phyloP scores from a whole-genome alignment of 2,888 invertebrate species.

The Heliconius ismenius region DNA sequence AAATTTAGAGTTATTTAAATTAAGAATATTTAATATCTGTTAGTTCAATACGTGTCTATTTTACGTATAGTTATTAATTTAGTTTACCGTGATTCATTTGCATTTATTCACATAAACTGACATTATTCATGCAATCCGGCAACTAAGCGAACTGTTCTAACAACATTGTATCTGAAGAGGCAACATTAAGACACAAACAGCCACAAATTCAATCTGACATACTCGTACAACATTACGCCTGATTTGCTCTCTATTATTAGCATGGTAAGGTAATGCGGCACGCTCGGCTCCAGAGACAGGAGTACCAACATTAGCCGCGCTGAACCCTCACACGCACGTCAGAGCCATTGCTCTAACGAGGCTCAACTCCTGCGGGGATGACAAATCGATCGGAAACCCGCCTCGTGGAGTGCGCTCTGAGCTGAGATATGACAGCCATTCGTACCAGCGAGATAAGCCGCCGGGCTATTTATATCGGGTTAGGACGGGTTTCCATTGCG shows the following conservation, averaged over 20 bases:
- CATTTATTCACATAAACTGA: neutral
- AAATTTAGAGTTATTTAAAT: too few species aligned
- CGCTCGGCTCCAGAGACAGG: neutral
- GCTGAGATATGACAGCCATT: constrained; percentile 47
- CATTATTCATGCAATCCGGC: neutral
- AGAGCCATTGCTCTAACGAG: constrained; percentile 35
- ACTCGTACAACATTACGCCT: neutral
- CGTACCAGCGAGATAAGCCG: constrained; percentile 45
- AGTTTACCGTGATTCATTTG: neutral
- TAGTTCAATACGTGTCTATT: too few species aligned
- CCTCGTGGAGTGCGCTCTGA: constrained; percentile 41
- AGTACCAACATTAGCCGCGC: constrained; percentile 10
- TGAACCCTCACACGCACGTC: constrained; percentile 28
- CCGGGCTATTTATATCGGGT: constrained; percentile 38
- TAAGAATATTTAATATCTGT: too few species aligned
- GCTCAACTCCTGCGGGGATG: constrained; percentile 43
- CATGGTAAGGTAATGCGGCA: constrained; percentile 17
- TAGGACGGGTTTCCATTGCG: constrained; percentile 21
- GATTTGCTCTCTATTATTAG: constrained; percentile 20
- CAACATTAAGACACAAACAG: neutral
- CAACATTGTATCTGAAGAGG: neutral
- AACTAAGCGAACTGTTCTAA: neutral
- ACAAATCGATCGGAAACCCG: constrained; percentile 47
- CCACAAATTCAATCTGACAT: neutral
- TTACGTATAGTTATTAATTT: neutral